These are phyloP conservation scores for Ceratotherium simum DNA, from an alignment of 2,113 vertebrate species.

Conservation along the genomic window DNA sequence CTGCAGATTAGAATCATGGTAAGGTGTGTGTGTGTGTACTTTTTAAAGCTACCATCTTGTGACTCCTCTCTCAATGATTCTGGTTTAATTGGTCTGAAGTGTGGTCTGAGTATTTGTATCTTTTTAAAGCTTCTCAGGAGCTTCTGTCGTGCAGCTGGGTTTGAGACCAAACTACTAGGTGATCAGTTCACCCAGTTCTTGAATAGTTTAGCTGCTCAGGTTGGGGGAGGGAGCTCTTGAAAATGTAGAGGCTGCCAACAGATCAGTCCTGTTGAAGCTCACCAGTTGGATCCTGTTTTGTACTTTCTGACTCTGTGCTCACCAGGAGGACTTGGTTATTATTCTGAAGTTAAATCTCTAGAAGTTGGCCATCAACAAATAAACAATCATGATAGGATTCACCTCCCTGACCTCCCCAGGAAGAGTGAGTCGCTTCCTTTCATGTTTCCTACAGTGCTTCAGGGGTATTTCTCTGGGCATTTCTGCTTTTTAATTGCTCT, in stretches of 20 bases:
- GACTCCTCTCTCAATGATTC: not conserved
- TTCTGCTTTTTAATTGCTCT: not conserved
- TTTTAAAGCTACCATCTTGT: not conserved
- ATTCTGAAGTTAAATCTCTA: not conserved
- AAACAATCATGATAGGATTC: not conserved
- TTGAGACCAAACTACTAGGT: not conserved
- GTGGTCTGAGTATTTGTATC: not conserved
- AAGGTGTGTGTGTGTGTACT: too few relatives aligned
- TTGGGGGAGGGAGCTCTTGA: not conserved
- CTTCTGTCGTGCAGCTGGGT: not conserved
- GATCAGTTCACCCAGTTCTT: not conserved
- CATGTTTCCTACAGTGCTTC: not conserved
- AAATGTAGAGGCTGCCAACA: not conserved
- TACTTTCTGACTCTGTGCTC: not conserved
- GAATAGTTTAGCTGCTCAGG: not conserved
- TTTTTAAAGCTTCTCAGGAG: not conserved
- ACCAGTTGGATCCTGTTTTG: not conserved
- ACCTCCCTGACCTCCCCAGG: not conserved
- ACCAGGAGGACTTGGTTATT: not conserved
- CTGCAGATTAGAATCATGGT: not conserved
- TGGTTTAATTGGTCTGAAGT: not conserved
- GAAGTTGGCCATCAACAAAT: not conserved
- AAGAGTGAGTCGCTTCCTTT: not conserved
- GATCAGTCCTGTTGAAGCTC: not conserved
- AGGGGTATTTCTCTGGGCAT: not conserved